phyloP scores from a whole-genome alignment of 1,140 invertebrate species.

The Drosophila sucinea region DNA sequence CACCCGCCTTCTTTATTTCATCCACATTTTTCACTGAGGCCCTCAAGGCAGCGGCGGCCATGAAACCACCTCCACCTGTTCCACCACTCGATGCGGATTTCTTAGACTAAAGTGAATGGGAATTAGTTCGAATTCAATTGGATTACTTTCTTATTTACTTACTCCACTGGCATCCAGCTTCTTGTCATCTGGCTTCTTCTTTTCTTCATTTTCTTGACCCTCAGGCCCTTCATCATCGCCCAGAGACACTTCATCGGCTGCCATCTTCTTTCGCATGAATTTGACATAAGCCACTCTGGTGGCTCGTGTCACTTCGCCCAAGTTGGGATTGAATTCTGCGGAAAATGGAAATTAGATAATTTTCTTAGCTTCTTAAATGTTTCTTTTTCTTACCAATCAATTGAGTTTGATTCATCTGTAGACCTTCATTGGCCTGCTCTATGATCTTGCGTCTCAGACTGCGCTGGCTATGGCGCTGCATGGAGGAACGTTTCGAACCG shows the following conservation, averaged over 20 bases:
- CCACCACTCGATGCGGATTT: slow-evolving; percentile 24
- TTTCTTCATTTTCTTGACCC: slow-evolving; percentile 9
- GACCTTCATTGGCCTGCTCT: slow-evolving; percentile 85
- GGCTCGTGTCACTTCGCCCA: slow-evolving; percentile 88
- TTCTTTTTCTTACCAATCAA: slow-evolving; percentile 84
- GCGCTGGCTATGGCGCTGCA: slow-evolving; percentile 86
- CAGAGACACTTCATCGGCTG: slow-evolving; percentile 70
- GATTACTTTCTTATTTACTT: not conserved
- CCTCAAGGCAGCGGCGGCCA: slow-evolving; percentile 58
- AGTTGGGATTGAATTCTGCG: slow-evolving; percentile 91
- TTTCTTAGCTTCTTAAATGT: no score
- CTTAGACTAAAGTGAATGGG: slow-evolving; percentile 35
- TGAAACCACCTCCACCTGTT: slow-evolving; percentile 35
- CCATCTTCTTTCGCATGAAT: slow-evolving; percentile 89
- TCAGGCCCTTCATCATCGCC: slow-evolving; percentile 45
- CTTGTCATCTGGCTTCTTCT: slow-evolving; percentile 15
- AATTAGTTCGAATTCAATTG: not conserved
- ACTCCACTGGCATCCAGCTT: slow-evolving; percentile 54
- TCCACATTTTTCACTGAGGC: slow-evolving; percentile 70
- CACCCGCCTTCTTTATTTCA: slow-evolving; percentile 34
- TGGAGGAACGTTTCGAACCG: slow-evolving; percentile 88
- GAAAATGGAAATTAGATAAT: no score
- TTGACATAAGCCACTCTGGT: slow-evolving; percentile 93
- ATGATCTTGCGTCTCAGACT: slow-evolving; percentile 88
- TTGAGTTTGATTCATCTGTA: slow-evolving; percentile 71